Evolutionary conservation across 2,888 invertebrate species (phyloP), one percentile per base, ranked within the genome.

Genomic region (Drosophila monieri): DNA sequence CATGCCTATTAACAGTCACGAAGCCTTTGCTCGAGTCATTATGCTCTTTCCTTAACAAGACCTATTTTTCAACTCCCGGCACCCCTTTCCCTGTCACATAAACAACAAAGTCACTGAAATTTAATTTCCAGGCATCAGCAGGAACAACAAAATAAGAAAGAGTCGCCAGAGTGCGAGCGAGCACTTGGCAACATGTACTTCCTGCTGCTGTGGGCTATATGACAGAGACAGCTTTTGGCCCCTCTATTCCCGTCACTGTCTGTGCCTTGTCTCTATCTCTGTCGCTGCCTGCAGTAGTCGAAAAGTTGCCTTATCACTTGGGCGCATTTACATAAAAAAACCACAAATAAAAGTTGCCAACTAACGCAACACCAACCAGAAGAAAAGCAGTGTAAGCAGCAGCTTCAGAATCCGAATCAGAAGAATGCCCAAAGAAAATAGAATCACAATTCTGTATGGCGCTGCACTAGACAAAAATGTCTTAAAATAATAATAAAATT

Each of bases 231-330:
- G 87, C 76, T 64, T 48, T 55, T 54, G 51, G 27, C 72, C 66
- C 51, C 51, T 51, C 49, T 55, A 30, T 12, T n/a, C 35, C n/a
- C 30, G 4, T 35, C 35, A 35, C 69, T 15, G 9, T 44, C 61
- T 10, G 35, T n/a, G 30, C 5, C 6, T 14, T 21, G 9, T 2
- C 48, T n/a, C 41, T n/a, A 14, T 30, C 39, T 21, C 30, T 12
- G 9, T 44, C 30, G 35, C 15, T 18, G 15, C 67, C 66, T 78
- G 84, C 78, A 87, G 80, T 74, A 88, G 84, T 75, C 86, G 56
- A 84, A 88, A 84, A 84, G 86, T 85, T 85, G 84, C 88, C 88
- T 85, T 85, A 85, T 85, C 84, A 85, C 88, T 88, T 88, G 88
- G 84, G 84, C 88, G 80, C 84, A 85, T 85, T 85, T 85, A 85